These are phyloP conservation scores for Luperina nickerlii DNA, from an alignment of 2,888 invertebrate species.

Conservation along the genomic window DNA sequence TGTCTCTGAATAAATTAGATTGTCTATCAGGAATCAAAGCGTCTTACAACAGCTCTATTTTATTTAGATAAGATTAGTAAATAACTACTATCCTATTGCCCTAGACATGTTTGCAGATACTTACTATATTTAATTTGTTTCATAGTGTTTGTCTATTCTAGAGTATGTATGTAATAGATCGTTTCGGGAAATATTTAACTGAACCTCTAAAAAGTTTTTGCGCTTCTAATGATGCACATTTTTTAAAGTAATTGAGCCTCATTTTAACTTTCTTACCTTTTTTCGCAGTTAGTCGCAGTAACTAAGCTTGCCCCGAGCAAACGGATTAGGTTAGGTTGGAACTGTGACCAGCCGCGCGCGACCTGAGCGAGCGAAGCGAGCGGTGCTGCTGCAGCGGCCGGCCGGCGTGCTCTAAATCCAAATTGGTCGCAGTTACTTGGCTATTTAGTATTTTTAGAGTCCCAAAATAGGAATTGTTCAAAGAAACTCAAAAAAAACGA, in stretches of 20 bases:
- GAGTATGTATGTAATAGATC: no score
- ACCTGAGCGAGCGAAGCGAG: not conserved
- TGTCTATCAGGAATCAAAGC: slow-evolving; percentile 18
- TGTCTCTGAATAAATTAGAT: slow-evolving; percentile 33
- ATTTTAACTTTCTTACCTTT: not conserved
- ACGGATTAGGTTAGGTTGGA: not conserved
- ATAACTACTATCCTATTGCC: not conserved
- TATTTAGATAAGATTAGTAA: slow-evolving; percentile 1
- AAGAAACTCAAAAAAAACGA: not conserved
- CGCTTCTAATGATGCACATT: not conserved
- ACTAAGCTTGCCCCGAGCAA: not conserved
- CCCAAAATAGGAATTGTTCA: not conserved
- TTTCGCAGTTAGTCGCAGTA: not conserved
- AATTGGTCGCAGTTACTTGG: not conserved
- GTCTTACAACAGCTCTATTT: not conserved
- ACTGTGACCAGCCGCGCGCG: not conserved
- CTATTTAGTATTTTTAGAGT: not conserved
- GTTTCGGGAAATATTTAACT: not conserved
- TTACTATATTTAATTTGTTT: not conserved
- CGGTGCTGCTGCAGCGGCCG: not conserved
- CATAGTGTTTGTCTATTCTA: not conserved
- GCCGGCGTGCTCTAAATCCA: not conserved
- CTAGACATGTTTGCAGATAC: no score
- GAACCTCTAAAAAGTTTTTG: not conserved
- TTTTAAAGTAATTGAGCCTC: not conserved